Base-by-base conservation (phyloP, 2,113 vertebrate species). In the Pterocles orientalis region DNA sequence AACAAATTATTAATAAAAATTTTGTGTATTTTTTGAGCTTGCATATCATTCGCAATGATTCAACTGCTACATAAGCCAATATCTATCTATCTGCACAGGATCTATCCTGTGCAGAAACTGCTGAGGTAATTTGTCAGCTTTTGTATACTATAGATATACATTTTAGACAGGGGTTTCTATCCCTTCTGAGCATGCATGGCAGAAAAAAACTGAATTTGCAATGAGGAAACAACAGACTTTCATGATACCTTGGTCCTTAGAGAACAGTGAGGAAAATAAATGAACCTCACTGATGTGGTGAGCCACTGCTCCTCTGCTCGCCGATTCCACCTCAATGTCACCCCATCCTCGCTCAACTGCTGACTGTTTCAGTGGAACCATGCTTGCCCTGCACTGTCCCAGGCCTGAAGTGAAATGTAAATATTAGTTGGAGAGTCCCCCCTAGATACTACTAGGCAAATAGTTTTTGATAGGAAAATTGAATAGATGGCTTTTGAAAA, bases 281-380 rank as follows among this genome's bases (percentile, higher is more conserved):
- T n/a, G 15, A 53, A 29, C 3, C 13, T 72, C 16, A 14, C 36
- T 64, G 45, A 45, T 41, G 12, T 58, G 57, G 23, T 51, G 28
- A 53, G 65, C 26, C 41, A 31, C 41, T 33, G 57, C 34, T 51
- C 41, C 34, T 78, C 20, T 50, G 34, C 21, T 4, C 4, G 0
- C 41, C 0, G 3, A 13, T 58, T 18, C 34, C 26, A 20, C 34
- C 10, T 33, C 50, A 28, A 0, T 33, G 10, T 16, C 51, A 65
- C 57, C 31, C 18, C 6, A 2, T 29, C 50, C 50, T 88, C 2
- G 0, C 14, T 41, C 11, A 10, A 7, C 14, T 77, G 80, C 36
- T 50, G 48, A 26, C n/a, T 1, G 1, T 45, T 64, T 21, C 60
- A 33, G 48, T 23, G 50, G 36, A 50, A 43, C 33, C 72, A 23